These are phyloP conservation scores for Oscarella lobularis DNA, from an alignment of 37 sponge, comb jelly and placozoan species.

Conservation along the genomic window DNA sequence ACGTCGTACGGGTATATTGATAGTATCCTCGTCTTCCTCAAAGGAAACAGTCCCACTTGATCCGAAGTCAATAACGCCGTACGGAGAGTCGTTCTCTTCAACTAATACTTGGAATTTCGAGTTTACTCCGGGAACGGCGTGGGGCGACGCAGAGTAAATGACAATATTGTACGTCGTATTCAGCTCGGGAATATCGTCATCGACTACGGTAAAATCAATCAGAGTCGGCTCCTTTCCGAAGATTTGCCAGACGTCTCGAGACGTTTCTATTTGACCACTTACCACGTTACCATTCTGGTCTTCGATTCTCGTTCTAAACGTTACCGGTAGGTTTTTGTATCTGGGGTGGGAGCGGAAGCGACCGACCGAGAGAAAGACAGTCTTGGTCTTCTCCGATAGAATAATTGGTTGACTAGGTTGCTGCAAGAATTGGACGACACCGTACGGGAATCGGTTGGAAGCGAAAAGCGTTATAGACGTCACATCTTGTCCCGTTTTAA, in stretches of 20 bases:
- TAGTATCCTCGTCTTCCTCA: not conserved
- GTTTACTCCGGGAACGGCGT: not conserved
- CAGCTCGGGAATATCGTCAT: constrained; percentile 1
- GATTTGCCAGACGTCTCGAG: not conserved
- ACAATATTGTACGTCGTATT: not conserved
- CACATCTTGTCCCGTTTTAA: too few relatives aligned
- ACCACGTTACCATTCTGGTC: not conserved
- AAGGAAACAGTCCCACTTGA: not conserved
- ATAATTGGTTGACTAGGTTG: too few relatives aligned
- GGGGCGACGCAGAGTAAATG: too few relatives aligned
- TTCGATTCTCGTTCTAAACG: not conserved
- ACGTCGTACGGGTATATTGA: not conserved
- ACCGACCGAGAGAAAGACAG: not conserved
- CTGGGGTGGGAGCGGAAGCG: not conserved
- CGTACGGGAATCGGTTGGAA: too few relatives aligned
- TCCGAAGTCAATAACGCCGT: not conserved
- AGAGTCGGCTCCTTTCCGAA: too few relatives aligned
- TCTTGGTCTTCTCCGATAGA: too few relatives aligned
- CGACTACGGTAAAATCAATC: too few relatives aligned
- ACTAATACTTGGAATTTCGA: not conserved
- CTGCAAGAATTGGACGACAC: too few relatives aligned
- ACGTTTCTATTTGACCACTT: not conserved
- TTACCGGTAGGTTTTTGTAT: not conserved
- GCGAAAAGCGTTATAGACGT: too few relatives aligned
- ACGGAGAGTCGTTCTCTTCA: not conserved